Base-by-base conservation (phyloP, 2,113 vertebrate species). In the Alectura lathami region DNA sequence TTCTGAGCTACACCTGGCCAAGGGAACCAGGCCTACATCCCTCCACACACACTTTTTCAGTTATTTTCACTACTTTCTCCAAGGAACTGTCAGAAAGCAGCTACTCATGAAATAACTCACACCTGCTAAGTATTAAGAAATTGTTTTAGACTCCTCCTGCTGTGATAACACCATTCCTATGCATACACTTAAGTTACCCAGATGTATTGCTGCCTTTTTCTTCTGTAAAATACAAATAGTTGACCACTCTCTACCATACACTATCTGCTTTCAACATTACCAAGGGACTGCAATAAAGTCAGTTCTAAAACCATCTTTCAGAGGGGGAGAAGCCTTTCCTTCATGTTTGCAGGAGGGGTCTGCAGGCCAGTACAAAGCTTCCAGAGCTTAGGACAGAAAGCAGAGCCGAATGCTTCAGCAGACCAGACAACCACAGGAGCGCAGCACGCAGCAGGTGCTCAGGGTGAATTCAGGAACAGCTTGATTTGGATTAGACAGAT, bases 1-100 rank as follows among this genome's bases (percentile, higher is more conserved):
- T 17, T 62, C 76, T 27, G 3, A 66, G 14, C n/a, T 8, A 0
- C 3, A 7, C 63, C 29, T 50, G 6, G 42, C 11, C 2, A 17
- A 50, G 54, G 36, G 36, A 62, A 38, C 3, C 3, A 79, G 23
- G 23, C 43, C 29, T 13, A 38, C 27, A 32, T 13, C 56, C 17
- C 68, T 48, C 34, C n/a, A n/a, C n/a, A n/a, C n/a, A n/a, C n/a
- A n/a, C n/a, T 20, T 23, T 6, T 83, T 63, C 50, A 63, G 40
- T 9, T 29, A 22, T 34, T 50, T 54, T 68, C 53, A 43, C 32
- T 34, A 3, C n/a, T 15, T 68, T 57, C 48, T 62, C 48, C n/a
- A 45, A 59, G 40, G 56, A 50, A 23, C 47, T 21, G 30, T 36
- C 73, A 89, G 59, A 56, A 88, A 62, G 29, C 13, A 29, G 30